Base-by-base conservation (phyloP, 2,113 vertebrate genomes). In the Syngnathus scovelli region DNA sequence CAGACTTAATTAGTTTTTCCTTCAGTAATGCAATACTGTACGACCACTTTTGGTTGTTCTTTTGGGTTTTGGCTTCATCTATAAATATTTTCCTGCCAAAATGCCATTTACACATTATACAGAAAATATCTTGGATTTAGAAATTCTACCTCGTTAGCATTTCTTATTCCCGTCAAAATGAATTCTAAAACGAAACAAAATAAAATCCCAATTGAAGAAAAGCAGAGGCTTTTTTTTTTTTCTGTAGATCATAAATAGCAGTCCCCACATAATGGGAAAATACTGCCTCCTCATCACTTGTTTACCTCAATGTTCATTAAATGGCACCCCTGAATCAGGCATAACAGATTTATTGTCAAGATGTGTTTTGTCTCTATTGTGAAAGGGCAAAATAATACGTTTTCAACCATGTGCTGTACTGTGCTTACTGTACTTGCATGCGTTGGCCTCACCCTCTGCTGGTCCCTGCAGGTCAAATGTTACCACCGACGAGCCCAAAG, bases 381-480 rank as follows among this genome's bases (percentile, higher is more conserved):
- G 33, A 16, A 54, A 54, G 10, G 11, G n/a, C 23, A 37, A 16
- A 7, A 33, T 33, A 33, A 33, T 37, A 13, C 6, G 4, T 37
- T 60, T 60, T 60, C 6, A 39, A n/a, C 60, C 36, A 61, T 61
- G 39, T 39, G n/a, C 33, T 18, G 19, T 38, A 38, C n/a, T 15
- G 5, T 46, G 12, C 36, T 9, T 56, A 19, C n/a, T 37, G 37
- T 8, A 60, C 18, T 43, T n/a, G n/a, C 23, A 9, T 61, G 4
- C 19, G 9, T 43, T 12, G 4, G 8, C 54, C 61, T 52, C 4
- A 7, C 48, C 69, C 79, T 84, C 63, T 78, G 68, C 66, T 11
- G 76, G 82, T 71, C 78, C 65, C 69, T 81, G 64, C 88, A 96
- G 95, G 95, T 96, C 68, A 96, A 95, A 61, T 96, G 95, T 79